Percentiles rank a stretch among this genome's conserved stretches.
These are phyloP conservation scores for Hermetia illucens DNA, from an alignment of 1,140 invertebrate genomes.

Conservation along the genomic window DNA sequence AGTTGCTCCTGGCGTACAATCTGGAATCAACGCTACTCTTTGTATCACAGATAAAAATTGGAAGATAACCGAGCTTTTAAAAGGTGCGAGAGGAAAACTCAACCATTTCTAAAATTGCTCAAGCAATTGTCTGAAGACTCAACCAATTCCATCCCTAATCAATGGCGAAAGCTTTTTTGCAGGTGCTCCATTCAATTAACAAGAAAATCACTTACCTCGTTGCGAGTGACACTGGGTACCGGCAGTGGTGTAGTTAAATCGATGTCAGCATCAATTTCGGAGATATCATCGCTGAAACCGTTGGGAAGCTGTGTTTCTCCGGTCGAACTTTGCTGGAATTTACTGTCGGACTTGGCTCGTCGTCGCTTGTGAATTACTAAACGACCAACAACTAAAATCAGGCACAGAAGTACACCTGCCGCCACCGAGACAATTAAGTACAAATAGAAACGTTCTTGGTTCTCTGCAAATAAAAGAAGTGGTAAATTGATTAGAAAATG, in stretches of 20 bases:
- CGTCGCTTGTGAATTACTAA: constrained; percentile 45
- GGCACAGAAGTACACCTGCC: constrained; percentile 48
- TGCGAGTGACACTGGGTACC: constrained; percentile 29
- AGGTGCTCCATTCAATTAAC: neutral
- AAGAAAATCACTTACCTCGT: constrained; percentile 13
- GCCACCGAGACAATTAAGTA: constrained; percentile 59
- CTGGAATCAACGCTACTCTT: too few relatives aligned
- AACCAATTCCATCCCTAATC: constrained; percentile 8
- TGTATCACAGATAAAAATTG: too few relatives aligned
- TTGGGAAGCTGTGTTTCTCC: constrained; percentile 46
- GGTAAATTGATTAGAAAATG: too few relatives aligned
- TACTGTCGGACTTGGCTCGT: constrained; percentile 18
- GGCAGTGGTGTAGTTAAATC: constrained; percentile 45
- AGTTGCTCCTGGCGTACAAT: too few relatives aligned
- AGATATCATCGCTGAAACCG: constrained; percentile 55
- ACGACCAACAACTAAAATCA: constrained; percentile 49
- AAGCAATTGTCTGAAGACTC: neutral
- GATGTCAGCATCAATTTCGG: constrained; percentile 56
- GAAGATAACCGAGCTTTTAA: too few relatives aligned
- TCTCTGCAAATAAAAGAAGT: constrained; percentile 42
- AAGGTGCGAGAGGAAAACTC: constrained; percentile 1
- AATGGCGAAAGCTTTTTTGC: too few relatives aligned
- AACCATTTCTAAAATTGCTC: constrained; percentile 6
- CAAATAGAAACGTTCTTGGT: constrained; percentile 61
- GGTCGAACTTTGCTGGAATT: constrained; percentile 37